Evolutionary conservation across 2,888 invertebrate species (phyloP).

Genomic region (Aspidiotus destructor): DNA sequence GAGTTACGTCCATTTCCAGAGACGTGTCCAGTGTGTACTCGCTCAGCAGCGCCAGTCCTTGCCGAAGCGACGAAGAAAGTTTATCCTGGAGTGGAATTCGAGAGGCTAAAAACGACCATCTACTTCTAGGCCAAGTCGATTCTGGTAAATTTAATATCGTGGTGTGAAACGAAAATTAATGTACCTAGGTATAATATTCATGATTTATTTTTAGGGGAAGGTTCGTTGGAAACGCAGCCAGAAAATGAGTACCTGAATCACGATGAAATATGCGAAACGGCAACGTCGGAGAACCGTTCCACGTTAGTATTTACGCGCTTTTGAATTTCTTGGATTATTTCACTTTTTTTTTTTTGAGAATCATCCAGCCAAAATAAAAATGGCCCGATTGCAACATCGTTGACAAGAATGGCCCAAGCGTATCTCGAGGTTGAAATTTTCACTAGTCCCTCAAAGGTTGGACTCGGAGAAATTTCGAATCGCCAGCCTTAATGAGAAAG

Average conservation of each 20-base stretch:
- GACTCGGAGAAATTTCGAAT: too few relatives aligned
- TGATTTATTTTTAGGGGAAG: conserved; percentile 35
- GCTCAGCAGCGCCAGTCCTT: conserved; percentile 23
- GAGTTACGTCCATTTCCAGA: conserved; percentile 29
- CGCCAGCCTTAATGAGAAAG: too few relatives aligned
- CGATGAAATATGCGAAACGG: not conserved
- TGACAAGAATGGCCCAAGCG: too few relatives aligned
- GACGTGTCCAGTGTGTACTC: conserved; percentile 24
- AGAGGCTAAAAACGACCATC: conserved; percentile 41
- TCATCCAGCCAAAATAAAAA: too few relatives aligned
- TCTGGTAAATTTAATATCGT: conserved; percentile 34
- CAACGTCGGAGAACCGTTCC: not conserved
- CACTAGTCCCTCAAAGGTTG: too few relatives aligned
- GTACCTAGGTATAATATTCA: not conserved
- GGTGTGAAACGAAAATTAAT: not conserved
- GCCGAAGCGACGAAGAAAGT: conserved; percentile 41
- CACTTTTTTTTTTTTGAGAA: too few relatives aligned
- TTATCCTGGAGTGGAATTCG: conserved; percentile 41
- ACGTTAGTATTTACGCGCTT: not conserved
- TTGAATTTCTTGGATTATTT: not conserved
- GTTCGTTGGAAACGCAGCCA: conserved; percentile 39
- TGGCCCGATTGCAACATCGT: too few relatives aligned
- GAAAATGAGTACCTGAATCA: conserved; percentile 44
- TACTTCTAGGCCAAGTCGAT: conserved; percentile 38
- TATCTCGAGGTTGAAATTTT: not conserved